phyloP scores from a whole-genome alignment of 2,797 vertebrate species.

The Falco novaeseelandiae region DNA sequence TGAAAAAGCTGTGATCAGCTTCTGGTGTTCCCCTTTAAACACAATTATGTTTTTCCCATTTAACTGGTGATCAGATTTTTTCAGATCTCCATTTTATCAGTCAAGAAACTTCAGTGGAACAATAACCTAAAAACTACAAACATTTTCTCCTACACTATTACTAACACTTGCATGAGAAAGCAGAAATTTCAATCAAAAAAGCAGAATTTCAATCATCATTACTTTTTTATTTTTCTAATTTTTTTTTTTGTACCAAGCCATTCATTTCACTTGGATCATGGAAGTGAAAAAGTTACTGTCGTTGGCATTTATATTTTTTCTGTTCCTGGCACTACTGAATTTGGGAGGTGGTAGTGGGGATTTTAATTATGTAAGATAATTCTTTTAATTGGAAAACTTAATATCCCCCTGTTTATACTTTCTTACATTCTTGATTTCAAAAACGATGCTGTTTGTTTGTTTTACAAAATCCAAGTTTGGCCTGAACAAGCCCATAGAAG shows the following conservation, averaged over 20 bases:
- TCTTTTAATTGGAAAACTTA: slow-evolving; percentile 46
- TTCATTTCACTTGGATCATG: background rate
- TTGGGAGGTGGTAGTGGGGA: background rate
- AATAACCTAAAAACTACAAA: background rate
- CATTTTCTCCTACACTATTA: background rate
- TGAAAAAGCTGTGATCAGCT: background rate
- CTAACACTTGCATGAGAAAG: background rate
- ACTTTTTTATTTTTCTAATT: background rate
- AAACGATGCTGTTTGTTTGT: slow-evolving; percentile 36
- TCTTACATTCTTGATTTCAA: background rate
- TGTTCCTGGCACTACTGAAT: background rate
- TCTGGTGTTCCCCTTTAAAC: background rate
- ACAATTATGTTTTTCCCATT: background rate
- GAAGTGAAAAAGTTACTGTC: background rate
- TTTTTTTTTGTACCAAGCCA: background rate
- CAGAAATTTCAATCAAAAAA: background rate
- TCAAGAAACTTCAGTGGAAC: background rate
- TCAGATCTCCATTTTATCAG: background rate
- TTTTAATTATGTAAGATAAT: slow-evolving; percentile 32
- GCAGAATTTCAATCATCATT: background rate
- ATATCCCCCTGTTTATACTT: slow-evolving; percentile 40
- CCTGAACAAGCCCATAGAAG: slow-evolving; percentile 27
- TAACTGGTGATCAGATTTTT: background rate
- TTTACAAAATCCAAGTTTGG: slow-evolving; percentile 43
- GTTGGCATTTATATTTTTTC: background rate